Base-by-base conservation (phyloP, 2,113 vertebrate species). In the Poecilia latipinna region DNA sequence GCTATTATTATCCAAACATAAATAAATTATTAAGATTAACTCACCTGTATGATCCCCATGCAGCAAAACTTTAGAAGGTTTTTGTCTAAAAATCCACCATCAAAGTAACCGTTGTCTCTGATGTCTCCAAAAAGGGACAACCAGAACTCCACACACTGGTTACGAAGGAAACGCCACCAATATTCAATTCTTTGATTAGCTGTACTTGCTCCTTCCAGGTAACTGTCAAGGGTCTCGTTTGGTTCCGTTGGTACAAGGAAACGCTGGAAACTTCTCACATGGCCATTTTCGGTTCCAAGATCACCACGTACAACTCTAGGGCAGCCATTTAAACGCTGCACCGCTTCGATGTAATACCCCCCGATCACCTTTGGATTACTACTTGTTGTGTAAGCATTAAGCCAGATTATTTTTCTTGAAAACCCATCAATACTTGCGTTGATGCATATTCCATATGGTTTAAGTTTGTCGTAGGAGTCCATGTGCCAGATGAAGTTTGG, bases 401-500 rank as follows among this genome's bases (percentile, higher is more conserved):
- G 13, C 61, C 75, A 78, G 8, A 78, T 57, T 10, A 65, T 62
- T 74, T 82, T 73, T 19, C 26, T 6, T 0, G 42, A 68, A 51
- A 72, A 72, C 31, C 62, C 48, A 8, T 67, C 39, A 60, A 72
- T 63, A 17, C 62, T 28, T 17, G 37, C 54, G 61, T 62, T 75
- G 51, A 70, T 39, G n/a, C n/a, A 80, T 22, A 74, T 26, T 15
- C 48, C 67, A 80, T 66, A 67, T 57, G 44, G 78, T 17, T 71
- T 72, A 10, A 82, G 48, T 61, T 82, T 64, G 0, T 76, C 17
- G 6, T 35, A 75, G 0, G 60, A 80, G 42, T 87, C 66, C 28
- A 82, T 2, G 42, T 72, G 72, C 57, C 82, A 84, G 3, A 79
- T 37, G 61, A 57, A 75, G 7, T 82, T 79, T 0, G 73, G 72